Conservation (phyloP, 2,113 vertebrate genomes). For the Rhynchomys soricoides region DNA sequence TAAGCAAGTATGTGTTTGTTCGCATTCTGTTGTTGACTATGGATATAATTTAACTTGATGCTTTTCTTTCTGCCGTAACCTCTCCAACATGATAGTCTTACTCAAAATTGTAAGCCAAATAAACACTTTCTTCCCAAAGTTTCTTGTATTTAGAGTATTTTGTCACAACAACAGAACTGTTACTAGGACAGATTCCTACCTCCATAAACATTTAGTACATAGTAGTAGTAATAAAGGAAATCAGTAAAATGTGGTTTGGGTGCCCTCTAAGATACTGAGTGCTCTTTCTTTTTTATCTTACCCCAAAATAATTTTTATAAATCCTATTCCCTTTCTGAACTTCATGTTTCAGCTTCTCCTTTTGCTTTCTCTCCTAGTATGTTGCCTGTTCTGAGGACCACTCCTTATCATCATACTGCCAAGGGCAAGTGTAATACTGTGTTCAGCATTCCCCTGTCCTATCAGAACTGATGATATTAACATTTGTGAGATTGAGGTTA, state of each 20-base stretch:
- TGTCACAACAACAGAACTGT: background rate
- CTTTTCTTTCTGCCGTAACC: background rate
- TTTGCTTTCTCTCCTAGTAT: background rate
- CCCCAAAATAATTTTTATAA: background rate
- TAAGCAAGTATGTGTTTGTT: background rate
- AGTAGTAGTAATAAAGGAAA: background rate
- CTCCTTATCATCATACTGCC: background rate
- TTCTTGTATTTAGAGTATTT: background rate
- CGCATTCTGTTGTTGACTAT: background rate
- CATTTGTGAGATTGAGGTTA: background rate
- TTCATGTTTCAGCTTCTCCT: background rate
- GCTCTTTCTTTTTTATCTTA: background rate
- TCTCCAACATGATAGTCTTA: background rate
- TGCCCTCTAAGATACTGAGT: background rate
- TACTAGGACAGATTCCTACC: background rate
- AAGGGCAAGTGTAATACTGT: background rate
- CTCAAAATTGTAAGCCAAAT: background rate
- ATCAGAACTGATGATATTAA: background rate
- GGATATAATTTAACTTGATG: background rate
- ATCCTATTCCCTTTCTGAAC: background rate
- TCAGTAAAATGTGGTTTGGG: background rate
- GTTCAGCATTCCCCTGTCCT: background rate
- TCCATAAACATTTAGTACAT: background rate
- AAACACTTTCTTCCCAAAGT: background rate
- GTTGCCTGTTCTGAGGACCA: background rate